phyloP scores from a whole-genome alignment of 2,888 invertebrate species.

The Pheosia tremula region DNA sequence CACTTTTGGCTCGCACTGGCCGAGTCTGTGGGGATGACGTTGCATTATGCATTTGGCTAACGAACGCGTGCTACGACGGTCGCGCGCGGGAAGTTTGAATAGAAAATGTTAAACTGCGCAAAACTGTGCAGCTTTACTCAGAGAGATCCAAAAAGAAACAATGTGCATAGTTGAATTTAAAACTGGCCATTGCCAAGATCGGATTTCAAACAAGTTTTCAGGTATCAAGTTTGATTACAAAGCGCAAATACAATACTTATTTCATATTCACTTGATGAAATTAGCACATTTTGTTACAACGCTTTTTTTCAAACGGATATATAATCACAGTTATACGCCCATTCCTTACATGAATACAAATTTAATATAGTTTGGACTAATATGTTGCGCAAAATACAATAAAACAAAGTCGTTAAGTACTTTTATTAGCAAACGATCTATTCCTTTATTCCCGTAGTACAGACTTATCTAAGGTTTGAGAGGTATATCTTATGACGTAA shows the following conservation, averaged over 20 bases:
- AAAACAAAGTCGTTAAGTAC: not conserved
- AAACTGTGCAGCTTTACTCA: conserved; percentile 51
- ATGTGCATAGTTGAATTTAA: conserved; percentile 17
- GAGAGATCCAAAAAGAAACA: conserved; percentile 43
- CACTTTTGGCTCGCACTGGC: conserved; percentile 54
- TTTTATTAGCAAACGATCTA: not conserved
- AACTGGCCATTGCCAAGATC: conserved; percentile 14
- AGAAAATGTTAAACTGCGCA: conserved; percentile 59
- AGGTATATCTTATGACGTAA: conserved; percentile 9
- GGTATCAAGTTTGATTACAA: not conserved
- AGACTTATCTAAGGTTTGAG: not conserved
- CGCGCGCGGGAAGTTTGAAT: conserved; percentile 67
- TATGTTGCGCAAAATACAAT: too few species aligned
- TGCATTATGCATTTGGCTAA: conserved; percentile 80
- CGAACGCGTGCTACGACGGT: conserved; percentile 68
- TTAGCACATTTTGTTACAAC: too few species aligned
- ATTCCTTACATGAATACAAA: too few species aligned
- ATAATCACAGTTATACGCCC: too few species aligned
- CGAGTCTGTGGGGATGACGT: conserved; percentile 53
- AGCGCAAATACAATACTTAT: not conserved
- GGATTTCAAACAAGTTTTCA: conserved; percentile 4
- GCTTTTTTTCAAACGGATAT: too few species aligned
- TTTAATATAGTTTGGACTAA: too few species aligned
- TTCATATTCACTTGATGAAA: too few species aligned
- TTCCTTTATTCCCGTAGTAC: not conserved